A percentile compares a stretch with the other conserved stretches of the same genome.
Conservation (phyloP, 1,140 invertebrate species). For the Heliconius congener region DNA sequence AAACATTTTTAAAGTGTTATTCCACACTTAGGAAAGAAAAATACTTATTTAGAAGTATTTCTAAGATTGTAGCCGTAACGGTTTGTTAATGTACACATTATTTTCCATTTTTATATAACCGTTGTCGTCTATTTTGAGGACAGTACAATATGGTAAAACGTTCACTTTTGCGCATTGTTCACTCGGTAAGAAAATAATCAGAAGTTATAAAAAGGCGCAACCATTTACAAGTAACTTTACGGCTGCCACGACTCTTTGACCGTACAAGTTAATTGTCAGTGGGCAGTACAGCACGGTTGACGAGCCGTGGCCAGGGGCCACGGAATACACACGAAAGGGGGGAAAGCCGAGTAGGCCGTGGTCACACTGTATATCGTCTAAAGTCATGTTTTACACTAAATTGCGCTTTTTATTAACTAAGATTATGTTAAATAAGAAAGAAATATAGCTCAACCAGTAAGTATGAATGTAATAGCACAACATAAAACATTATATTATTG, state of each 20-base stretch:
- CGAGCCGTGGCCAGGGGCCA: too few relatives aligned
- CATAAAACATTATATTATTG: not conserved
- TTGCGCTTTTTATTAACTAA: not conserved
- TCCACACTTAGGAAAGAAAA: too few relatives aligned
- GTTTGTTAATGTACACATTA: not conserved
- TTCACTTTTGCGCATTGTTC: too few relatives aligned
- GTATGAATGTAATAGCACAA: not conserved
- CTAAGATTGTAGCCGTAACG: not conserved
- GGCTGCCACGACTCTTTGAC: too few relatives aligned
- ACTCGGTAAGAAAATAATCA: too few relatives aligned
- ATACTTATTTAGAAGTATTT: too few relatives aligned
- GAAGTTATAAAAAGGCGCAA: too few relatives aligned
- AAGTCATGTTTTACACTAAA: not conserved
- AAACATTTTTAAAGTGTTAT: too few relatives aligned
- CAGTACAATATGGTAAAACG: not conserved
- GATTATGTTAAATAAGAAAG: not conserved
- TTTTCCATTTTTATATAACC: not conserved
- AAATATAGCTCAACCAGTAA: not conserved
- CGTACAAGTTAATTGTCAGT: not conserved
- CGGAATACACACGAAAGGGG: too few relatives aligned
- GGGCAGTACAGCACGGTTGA: not conserved
- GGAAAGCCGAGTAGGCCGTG: too few relatives aligned
- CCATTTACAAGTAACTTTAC: too few relatives aligned
- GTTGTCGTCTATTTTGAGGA: not conserved
- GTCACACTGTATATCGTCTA: not conserved